phyloP scores from a whole-genome alignment of 2,113 vertebrate genomes.

The Copsychus sechellarum region DNA sequence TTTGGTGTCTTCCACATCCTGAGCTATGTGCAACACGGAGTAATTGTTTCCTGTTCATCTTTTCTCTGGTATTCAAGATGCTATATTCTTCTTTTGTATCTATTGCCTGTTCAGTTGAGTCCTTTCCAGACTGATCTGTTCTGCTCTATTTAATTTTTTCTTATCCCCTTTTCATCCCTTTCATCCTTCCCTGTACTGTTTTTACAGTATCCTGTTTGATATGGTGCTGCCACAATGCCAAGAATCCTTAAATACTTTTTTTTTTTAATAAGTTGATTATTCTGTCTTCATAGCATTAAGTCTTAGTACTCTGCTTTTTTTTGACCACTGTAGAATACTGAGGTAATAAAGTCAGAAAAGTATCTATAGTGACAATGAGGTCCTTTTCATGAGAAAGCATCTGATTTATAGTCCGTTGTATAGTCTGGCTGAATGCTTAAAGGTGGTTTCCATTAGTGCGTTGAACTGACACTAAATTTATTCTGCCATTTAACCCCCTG shows the following conservation, averaged over 20 bases:
- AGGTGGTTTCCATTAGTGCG: not conserved
- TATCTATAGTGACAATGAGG: not conserved
- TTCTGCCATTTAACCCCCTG: not conserved
- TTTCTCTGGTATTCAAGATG: constrained; percentile 16
- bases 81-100: constrained; percentile 8
- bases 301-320: not conserved
- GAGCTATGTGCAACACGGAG: constrained; percentile 11
- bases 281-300: not conserved
- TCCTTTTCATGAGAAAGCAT: not conserved
- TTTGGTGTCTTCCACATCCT: constrained; percentile 36
- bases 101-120: constrained; percentile 16
- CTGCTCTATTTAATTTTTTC: constrained; percentile 43
- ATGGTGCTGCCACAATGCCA: not conserved
- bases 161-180: constrained; percentile 35
- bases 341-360: not conserved
- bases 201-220: constrained; percentile 30
- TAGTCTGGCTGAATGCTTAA: not conserved
- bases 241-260: not conserved
- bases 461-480: not conserved
- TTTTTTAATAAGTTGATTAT: not conserved
- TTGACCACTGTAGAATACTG: not conserved
- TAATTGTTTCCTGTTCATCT: constrained; percentile 32
- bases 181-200: constrained; percentile 31
- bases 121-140: constrained; percentile 27
- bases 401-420: not conserved